A percentile compares a stretch with the other conserved stretches of the same genome.
These are phyloP conservation scores for Oxystoma pomonae DNA, from an alignment of 2,888 invertebrate genomes.

Conservation along the genomic window DNA sequence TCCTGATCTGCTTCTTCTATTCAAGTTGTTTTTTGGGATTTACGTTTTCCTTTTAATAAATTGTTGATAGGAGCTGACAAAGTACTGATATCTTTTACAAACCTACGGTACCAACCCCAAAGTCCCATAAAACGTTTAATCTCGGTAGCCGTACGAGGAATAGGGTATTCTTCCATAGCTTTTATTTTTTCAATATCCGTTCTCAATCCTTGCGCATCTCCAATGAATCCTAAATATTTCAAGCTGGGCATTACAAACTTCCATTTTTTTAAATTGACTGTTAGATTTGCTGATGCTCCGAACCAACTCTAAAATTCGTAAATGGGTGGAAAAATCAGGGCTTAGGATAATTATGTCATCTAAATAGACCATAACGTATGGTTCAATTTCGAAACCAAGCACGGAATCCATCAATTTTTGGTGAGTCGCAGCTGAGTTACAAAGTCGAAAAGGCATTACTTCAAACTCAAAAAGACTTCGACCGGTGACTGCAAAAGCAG, in stretches of 20 bases:
- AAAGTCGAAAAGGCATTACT: too few species aligned
- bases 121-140: constrained; percentile 10
- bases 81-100: constrained; percentile 8
- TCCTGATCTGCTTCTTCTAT: constrained; percentile 17
- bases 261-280: too few species aligned
- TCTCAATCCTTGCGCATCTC: constrained; percentile 29
- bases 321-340: too few species aligned
- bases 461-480: constrained; percentile 23
- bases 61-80: constrained; percentile 6
- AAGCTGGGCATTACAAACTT: too few species aligned
- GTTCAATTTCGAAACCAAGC: constrained; percentile 25
- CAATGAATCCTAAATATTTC: constrained; percentile 37
- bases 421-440: too few species aligned
- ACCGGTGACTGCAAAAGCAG: constrained; percentile 8
- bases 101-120: constrained; percentile 3
- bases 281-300: too few species aligned
- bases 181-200: not conserved
- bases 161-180: constrained; percentile 9
- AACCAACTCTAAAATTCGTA: too few species aligned
- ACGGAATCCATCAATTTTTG: too few species aligned
- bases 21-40: constrained; percentile 22
- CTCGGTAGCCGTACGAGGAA: not conserved
- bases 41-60: constrained; percentile 4
- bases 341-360: too few species aligned
- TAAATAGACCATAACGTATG: too few species aligned